Conservation (phyloP, 2,113 vertebrate species). For the Pavo muticus region DNA sequence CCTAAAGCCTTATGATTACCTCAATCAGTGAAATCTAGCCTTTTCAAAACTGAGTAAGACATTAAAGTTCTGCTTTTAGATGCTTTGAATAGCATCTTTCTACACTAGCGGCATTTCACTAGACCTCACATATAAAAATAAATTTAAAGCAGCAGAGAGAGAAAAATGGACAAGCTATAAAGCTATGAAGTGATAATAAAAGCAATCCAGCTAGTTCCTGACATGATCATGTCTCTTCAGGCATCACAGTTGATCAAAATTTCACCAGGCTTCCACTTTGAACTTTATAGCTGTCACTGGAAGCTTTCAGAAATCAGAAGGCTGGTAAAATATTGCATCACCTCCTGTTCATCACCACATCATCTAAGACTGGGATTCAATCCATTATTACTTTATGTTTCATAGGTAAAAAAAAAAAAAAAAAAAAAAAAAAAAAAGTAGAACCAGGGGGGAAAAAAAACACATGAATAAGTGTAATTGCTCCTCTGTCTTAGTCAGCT, state of each 20-base stretch:
- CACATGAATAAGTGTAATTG: not conserved
- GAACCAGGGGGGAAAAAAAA: not conserved
- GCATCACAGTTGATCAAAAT: not conserved
- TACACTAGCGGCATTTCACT: not conserved
- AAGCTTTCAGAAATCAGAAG: not conserved
- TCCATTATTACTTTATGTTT: not conserved
- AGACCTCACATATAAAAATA: not conserved
- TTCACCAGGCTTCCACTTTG: not conserved
- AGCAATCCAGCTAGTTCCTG: not conserved
- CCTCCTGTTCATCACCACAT: not conserved
- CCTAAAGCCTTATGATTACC: not conserved
- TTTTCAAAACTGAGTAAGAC: not conserved
- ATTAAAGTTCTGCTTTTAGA: not conserved
- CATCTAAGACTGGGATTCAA: not conserved
- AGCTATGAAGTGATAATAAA: not conserved
- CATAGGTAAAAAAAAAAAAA: accelerated
- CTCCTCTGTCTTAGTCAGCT: not conserved
- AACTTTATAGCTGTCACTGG: not conserved
- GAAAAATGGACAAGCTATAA: not conserved
- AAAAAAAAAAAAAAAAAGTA: not conserved
- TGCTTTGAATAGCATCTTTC: not conserved
- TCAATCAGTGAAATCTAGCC: not conserved
- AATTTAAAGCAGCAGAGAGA: not conserved
- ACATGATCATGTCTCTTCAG: not conserved
- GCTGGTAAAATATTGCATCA: not conserved